Percentiles rank a stretch among this genome's conserved stretches.
Conservation (phyloP, 2,113 vertebrate species). For the Laticauda laticaudata region DNA sequence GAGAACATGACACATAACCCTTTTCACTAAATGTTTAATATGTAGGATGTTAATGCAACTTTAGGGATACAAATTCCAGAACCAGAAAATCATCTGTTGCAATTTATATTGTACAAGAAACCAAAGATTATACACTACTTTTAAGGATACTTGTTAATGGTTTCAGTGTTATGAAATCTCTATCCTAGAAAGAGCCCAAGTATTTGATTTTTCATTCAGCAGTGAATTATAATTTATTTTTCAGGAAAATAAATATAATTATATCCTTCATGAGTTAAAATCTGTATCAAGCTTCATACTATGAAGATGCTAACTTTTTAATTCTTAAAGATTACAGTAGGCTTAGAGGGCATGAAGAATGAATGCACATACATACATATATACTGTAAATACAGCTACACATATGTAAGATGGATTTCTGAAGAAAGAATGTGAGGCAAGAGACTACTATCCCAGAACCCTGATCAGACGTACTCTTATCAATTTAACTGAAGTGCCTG, state of each 20-base stretch:
- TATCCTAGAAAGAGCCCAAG: neutral
- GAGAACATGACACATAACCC: neutral
- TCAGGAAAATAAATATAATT: neutral
- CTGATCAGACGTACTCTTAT: neutral
- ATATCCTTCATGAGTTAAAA: neutral
- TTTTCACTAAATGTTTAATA: neutral
- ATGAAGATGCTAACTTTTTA: neutral
- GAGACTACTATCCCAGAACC: neutral
- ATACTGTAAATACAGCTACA: neutral
- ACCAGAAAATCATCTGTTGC: neutral
- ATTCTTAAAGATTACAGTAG: neutral
- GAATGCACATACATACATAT: neutral
- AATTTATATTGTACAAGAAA: neutral
- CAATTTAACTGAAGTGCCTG: neutral
- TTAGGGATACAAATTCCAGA: neutral
- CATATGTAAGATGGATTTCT: neutral
- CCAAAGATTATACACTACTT: neutral
- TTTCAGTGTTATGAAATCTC: neutral
- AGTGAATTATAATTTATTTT: neutral
- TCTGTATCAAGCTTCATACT: neutral
- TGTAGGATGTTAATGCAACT: neutral
- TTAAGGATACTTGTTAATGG: neutral
- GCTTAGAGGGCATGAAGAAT: neutral
- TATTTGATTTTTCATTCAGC: neutral
- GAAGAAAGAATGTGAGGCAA: neutral